These are phyloP conservation scores for Prochilodus magdalenae DNA, from an alignment of 2,113 vertebrate species.

Conservation along the genomic window DNA sequence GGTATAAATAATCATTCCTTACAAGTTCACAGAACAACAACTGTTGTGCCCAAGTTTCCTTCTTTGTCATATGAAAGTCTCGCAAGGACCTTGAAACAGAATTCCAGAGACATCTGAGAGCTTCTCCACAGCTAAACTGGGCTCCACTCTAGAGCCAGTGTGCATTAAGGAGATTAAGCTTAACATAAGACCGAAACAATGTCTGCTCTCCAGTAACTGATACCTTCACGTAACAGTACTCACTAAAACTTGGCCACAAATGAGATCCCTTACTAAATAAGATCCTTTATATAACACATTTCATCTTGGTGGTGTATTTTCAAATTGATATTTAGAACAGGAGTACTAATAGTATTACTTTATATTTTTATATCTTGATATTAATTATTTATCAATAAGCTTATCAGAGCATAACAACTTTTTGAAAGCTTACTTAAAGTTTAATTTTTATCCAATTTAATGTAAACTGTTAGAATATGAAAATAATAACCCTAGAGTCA, in stretches of 20 bases:
- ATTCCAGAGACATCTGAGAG: constrained; percentile 72
- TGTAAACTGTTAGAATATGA: background rate
- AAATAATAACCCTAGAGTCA: background rate
- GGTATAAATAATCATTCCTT: constrained; percentile 61
- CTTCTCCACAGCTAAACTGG: constrained; percentile 72
- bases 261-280: constrained; percentile 34
- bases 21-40: constrained; percentile 68
- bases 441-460: background rate
- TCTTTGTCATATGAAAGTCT: constrained; percentile 73
- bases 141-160: constrained; percentile 67
- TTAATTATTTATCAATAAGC: background rate
- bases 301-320: constrained; percentile 31
- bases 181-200: constrained; percentile 67
- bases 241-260: constrained; percentile 46
- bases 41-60: constrained; percentile 61
- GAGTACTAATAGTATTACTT: background rate
- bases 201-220: constrained; percentile 66
- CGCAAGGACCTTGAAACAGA: constrained; percentile 64
- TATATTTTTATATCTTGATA: background rate
- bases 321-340: constrained; percentile 26
- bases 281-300: constrained; percentile 19
- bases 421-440: background rate
- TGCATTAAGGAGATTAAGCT: constrained; percentile 69
- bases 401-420: background rate
- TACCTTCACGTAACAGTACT: constrained; percentile 54